Evolutionary conservation across 2,113 vertebrate genomes (phyloP).

Genomic region (Psilopsiagon aurifrons): DNA sequence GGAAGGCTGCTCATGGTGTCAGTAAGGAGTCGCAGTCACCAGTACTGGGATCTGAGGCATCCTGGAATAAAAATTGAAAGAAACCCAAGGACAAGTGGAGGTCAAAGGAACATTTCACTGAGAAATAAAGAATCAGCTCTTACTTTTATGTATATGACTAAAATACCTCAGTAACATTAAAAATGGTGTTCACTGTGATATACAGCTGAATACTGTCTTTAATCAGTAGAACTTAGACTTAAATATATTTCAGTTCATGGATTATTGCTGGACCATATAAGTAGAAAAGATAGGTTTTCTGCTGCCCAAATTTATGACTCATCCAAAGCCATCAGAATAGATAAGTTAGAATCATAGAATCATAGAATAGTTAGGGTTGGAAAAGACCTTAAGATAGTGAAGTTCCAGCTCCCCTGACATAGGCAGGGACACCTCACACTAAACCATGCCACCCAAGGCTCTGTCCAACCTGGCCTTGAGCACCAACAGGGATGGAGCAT

Average conservation of each 20-base stretch:
- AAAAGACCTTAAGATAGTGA: no score
- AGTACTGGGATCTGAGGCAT: neutral
- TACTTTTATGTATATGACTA: neutral
- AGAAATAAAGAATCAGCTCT: neutral
- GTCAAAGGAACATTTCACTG: neutral
- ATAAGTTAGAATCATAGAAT: neutral
- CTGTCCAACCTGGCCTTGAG: no score
- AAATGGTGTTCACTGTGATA: neutral
- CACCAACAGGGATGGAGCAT: no score
- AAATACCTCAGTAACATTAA: constrained; percentile 1
- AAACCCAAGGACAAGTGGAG: neutral
- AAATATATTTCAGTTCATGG: constrained; percentile 48
- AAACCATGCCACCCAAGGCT: no score
- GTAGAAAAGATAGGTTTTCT: neutral
- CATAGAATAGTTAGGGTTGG: no score
- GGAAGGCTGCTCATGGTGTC: neutral
- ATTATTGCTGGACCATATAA: constrained; percentile 39
- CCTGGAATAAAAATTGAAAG: neutral
- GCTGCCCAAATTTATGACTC: neutral
- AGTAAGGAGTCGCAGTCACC: neutral
- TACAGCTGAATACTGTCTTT: neutral
- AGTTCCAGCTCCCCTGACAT: no score
- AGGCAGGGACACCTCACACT: no score
- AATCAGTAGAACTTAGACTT: constrained; percentile 10
- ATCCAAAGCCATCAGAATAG: constrained; percentile 15